A percentile compares a stretch with the other conserved stretches of the same genome.
Conservation (phyloP, 2,888 invertebrate genomes). For the Melanostoma scalare region DNA sequence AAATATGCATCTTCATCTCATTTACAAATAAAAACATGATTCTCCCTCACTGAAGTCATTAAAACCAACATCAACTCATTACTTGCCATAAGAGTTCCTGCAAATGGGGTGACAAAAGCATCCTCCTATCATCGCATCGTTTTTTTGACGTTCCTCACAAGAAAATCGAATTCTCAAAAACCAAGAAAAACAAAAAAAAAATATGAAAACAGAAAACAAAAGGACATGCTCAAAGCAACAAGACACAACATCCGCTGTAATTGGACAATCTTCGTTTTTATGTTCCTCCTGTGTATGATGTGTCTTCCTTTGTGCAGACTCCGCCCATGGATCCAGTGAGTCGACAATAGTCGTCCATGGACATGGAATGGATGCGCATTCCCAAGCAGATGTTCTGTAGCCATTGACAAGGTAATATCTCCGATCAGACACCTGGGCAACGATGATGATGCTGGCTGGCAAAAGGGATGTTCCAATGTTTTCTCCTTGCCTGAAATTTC, state of each 20-base stretch:
- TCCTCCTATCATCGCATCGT: constrained; percentile 14
- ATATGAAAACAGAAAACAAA: constrained; percentile 12
- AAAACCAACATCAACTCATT: constrained; percentile 42
- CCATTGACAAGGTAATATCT: constrained; percentile 71
- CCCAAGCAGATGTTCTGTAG: constrained; percentile 71
- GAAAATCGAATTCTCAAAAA: constrained; percentile 57
- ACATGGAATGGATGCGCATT: constrained; percentile 65
- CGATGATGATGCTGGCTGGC: constrained; percentile 36
- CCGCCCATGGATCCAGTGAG: constrained; percentile 43
- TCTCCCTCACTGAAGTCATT: constrained; percentile 24
- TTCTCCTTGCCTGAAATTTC: constrained; percentile 21
- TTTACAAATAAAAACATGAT: constrained; percentile 55
- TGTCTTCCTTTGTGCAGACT: constrained; percentile 48
- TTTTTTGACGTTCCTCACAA: constrained; percentile 17
- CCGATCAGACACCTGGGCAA: constrained; percentile 69
- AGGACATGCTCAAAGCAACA: constrained; percentile 66
- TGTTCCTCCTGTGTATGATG: constrained; percentile 34
- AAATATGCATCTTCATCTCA: constrained; percentile 1
- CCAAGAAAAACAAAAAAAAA: neutral
- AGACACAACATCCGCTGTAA: constrained; percentile 65
- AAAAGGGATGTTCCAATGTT: constrained; percentile 60
- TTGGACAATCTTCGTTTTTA: constrained; percentile 65
- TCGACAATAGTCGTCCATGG: neutral
- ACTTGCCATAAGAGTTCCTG: constrained; percentile 41
- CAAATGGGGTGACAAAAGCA: constrained; percentile 68